Percentiles rank a stretch among this genome's conserved stretches.
phyloP scores from a whole-genome alignment of 2,888 invertebrate species.

The Oxyteleia sp. region DNA sequence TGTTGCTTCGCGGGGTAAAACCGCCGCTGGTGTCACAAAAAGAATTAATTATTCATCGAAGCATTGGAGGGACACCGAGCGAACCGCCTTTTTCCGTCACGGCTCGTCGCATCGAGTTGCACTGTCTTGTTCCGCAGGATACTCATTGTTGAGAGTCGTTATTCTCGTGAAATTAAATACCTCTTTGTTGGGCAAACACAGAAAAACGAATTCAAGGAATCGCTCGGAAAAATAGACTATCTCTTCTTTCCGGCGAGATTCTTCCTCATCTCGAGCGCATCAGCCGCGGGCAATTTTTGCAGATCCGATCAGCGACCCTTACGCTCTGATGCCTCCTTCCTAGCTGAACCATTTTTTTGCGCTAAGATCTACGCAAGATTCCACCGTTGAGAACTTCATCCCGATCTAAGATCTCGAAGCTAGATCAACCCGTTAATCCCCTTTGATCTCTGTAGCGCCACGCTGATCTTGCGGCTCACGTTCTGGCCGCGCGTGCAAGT shows the following conservation, averaged over 20 bases:
- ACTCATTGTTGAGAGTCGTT: constrained; percentile 40
- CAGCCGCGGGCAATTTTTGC: constrained; percentile 16
- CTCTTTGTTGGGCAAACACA: constrained; percentile 46
- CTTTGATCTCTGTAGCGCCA: constrained; percentile 54
- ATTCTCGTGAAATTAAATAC: too few relatives aligned
- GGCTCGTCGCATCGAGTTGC: constrained; percentile 22
- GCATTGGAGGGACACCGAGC: constrained; percentile 15
- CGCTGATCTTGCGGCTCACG: constrained; percentile 55
- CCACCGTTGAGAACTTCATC: constrained; percentile 54
- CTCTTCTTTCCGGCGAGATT: constrained; percentile 19
- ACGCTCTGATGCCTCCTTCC: neutral
- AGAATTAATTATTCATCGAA: constrained; percentile 43
- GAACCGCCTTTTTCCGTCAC: constrained; percentile 24
- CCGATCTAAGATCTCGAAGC: constrained; percentile 50
- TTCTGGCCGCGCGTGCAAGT: constrained; percentile 44
- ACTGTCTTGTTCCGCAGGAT: constrained; percentile 40
- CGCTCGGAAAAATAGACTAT: constrained; percentile 1
- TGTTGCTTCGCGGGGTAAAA: neutral
- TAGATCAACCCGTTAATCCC: constrained; percentile 53
- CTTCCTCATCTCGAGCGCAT: constrained; percentile 8
- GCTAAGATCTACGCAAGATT: constrained; percentile 38
- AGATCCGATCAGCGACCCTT: constrained; percentile 26
- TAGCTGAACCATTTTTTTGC: constrained; percentile 47
- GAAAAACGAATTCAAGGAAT: constrained; percentile 34
- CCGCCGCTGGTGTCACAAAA: constrained; percentile 20